These are phyloP conservation scores for Porites cylindrica DNA, from an alignment of 92 coral and sea anemone genomes.

Conservation along the genomic window DNA sequence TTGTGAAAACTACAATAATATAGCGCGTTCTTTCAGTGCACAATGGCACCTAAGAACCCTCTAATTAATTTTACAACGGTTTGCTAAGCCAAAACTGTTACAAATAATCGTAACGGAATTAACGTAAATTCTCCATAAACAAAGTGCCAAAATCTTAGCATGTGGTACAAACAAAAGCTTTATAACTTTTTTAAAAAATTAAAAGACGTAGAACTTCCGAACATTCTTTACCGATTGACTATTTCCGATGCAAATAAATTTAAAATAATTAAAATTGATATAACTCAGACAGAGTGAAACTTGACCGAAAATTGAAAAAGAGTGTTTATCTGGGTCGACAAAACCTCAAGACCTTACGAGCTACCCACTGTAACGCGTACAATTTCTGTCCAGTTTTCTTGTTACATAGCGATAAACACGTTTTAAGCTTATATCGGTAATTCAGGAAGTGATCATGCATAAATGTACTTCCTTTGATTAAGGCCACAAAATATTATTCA, in stretches of 20 bases:
- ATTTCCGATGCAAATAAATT: conserved; percentile 11
- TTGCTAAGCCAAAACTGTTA: too few relatives aligned
- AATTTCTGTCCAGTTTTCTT: conserved; percentile 1
- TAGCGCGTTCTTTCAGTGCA: too few relatives aligned
- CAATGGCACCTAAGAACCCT: too few relatives aligned
- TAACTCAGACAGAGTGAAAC: neutral
- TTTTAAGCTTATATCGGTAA: too few relatives aligned
- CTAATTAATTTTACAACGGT: too few relatives aligned
- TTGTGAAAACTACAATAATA: too few relatives aligned
- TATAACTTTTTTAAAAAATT: too few relatives aligned
- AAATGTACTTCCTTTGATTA: neutral
- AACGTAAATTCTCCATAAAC: neutral
- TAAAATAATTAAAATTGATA: neutral
- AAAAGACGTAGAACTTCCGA: neutral
- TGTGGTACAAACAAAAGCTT: neutral
- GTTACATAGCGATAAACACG: neutral
- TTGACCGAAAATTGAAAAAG: neutral
- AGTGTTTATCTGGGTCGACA: neutral
- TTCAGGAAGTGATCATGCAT: neutral
- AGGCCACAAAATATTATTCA: neutral
- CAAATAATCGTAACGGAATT: too few relatives aligned
- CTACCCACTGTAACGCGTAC: neutral
- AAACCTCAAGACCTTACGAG: neutral
- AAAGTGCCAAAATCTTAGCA: neutral
- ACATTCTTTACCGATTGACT: neutral